Evolutionary conservation across 1,140 invertebrate species (phyloP).

Genomic region (Musca domestica): DNA sequence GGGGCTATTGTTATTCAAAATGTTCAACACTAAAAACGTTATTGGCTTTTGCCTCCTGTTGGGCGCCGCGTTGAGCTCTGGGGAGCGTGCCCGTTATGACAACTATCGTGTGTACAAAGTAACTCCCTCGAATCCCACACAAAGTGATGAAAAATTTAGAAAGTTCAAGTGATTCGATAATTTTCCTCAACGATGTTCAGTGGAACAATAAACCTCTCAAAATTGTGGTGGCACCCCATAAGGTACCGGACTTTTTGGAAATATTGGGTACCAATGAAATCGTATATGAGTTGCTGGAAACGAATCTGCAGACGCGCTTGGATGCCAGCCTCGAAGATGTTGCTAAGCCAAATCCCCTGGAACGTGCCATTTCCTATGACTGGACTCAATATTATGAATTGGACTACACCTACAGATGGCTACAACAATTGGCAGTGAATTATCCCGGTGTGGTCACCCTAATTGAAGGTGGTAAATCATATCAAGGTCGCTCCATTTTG

Average conservation of each 20-base stretch:
- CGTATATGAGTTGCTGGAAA: slow-evolving; percentile 46
- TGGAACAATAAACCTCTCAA: slow-evolving; percentile 33
- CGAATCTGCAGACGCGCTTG: slow-evolving; percentile 37
- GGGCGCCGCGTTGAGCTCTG: slow-evolving; percentile 31
- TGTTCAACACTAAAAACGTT: slow-evolving; percentile 62
- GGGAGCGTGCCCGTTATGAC: slow-evolving; percentile 50
- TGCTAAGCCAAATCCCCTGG: slow-evolving; percentile 30
- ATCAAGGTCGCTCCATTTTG: slow-evolving; percentile 58
- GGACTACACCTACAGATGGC: slow-evolving; percentile 57
- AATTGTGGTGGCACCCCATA: slow-evolving; percentile 49
- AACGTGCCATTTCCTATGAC: slow-evolving; percentile 35
- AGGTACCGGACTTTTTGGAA: slow-evolving; percentile 45
- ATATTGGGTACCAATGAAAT: slow-evolving; percentile 51
- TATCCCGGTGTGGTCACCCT: slow-evolving; percentile 54
- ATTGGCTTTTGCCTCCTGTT: slow-evolving; percentile 26
- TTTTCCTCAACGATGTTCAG: slow-evolving; percentile 46
- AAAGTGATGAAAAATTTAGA: slow-evolving; percentile 48
- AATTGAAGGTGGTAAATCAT: slow-evolving; percentile 55
- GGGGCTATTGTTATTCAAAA: slow-evolving; percentile 57
- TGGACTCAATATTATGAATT: slow-evolving; percentile 56
- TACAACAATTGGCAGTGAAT: slow-evolving; percentile 49
- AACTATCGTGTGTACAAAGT: slow-evolving; percentile 58
- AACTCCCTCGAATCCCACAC: slow-evolving; percentile 40
- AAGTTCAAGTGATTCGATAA: slow-evolving; percentile 39
- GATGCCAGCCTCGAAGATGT: slow-evolving; percentile 31